These are phyloP conservation scores for Brachyalestes nurse DNA, from an alignment of 2,797 vertebrate genomes.

Conservation along the genomic window DNA sequence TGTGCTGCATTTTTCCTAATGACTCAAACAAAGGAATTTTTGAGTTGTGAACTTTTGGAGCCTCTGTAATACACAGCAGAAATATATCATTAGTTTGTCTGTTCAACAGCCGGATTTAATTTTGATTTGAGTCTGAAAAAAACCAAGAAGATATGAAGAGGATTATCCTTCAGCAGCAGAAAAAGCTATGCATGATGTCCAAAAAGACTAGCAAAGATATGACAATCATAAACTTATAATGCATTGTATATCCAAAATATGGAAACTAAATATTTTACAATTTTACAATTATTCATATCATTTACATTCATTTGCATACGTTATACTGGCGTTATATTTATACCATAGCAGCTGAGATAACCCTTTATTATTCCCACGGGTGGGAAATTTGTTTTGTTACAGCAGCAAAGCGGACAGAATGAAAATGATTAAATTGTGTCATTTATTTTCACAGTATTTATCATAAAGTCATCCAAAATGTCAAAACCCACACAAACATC, in stretches of 20 bases:
- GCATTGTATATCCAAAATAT: too few species aligned
- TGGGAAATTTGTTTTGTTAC: too few species aligned
- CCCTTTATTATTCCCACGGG: too few species aligned
- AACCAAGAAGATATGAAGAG: neutral
- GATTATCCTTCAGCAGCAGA: conserved; percentile 3
- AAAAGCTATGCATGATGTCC: neutral
- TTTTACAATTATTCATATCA: too few species aligned
- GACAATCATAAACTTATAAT: conserved; percentile 8
- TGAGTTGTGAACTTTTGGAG: neutral
- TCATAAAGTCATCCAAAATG: too few species aligned
- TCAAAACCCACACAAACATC: neutral
- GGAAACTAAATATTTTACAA: too few species aligned
- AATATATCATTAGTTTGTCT: conserved; percentile 4
- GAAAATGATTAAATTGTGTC: too few species aligned
- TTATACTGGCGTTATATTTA: too few species aligned
- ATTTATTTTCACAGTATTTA: too few species aligned
- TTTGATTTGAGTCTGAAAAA: conserved; percentile 19
- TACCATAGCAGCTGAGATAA: too few species aligned
- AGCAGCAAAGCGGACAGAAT: too few species aligned
- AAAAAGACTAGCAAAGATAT: conserved; percentile 10
- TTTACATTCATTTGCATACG: too few species aligned
- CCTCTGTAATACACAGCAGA: neutral
- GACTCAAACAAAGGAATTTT: neutral
- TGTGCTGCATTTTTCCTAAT: neutral
- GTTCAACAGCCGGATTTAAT: conserved; percentile 1